phyloP scores from a whole-genome alignment of 1,140 invertebrate genomes.

The Achroia grisella region DNA sequence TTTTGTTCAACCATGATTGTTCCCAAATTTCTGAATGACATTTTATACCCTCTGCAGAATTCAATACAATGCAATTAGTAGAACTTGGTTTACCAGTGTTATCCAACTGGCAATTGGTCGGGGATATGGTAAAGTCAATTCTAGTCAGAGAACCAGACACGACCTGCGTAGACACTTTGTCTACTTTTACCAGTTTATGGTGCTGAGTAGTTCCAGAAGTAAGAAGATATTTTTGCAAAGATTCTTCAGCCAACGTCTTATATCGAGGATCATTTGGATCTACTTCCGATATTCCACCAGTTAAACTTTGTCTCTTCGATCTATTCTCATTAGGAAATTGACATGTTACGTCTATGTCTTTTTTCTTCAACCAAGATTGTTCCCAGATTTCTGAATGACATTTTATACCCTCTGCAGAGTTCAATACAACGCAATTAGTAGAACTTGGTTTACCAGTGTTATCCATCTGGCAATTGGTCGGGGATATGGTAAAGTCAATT shows the following conservation, averaged over 20 bases:
- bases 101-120: neutral
- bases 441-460: neutral
- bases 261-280: constrained; percentile 32
- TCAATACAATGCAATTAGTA: neutral
- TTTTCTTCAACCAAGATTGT: constrained; percentile 2
- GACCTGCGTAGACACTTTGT: constrained; percentile 26
- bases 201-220: constrained; percentile 11
- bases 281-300: constrained; percentile 9
- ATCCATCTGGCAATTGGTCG: neutral
- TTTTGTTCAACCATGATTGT: constrained; percentile 19
- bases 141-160: constrained; percentile 31
- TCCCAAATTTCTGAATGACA: constrained; percentile 21
- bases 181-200: constrained; percentile 41
- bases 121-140: constrained; percentile 27
- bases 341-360: neutral
- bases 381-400: constrained; percentile 10
- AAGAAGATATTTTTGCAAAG: constrained; percentile 32
- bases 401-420: constrained; percentile 4
- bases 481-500: constrained; percentile 15
- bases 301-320: neutral
- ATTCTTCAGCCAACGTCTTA: constrained; percentile 32
- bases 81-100: neutral
- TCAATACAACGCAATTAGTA: neutral
- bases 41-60: constrained; percentile 2
- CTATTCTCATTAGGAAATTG: neutral